These are phyloP conservation scores for Drosophila sproati DNA, from an alignment of 1,140 invertebrate genomes.

Conservation along the genomic window DNA sequence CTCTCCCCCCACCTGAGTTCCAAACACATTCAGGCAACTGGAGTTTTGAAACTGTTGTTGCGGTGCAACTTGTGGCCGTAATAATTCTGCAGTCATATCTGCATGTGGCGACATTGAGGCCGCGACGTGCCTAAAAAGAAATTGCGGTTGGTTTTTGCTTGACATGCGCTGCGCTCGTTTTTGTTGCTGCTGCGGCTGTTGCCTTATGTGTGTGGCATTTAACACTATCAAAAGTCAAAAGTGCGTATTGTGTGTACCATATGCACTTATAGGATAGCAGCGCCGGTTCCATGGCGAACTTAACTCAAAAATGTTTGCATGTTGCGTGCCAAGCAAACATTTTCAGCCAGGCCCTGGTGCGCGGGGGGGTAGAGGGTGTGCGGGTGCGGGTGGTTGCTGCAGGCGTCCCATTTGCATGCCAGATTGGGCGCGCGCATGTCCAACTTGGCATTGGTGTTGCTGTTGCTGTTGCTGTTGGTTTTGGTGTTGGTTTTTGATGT, in stretches of 20 bases:
- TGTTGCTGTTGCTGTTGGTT: slow-evolving; percentile 36
- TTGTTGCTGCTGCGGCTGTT: slow-evolving; percentile 16
- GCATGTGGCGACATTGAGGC: slow-evolving; percentile 55
- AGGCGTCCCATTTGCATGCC: slow-evolving; percentile 71
- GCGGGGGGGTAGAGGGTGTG: neutral
- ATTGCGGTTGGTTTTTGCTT: slow-evolving; percentile 62
- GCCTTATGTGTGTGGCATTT: slow-evolving; percentile 70
- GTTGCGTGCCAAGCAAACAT: slow-evolving; percentile 80
- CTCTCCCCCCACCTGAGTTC: too few relatives aligned
- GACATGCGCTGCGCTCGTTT: slow-evolving; percentile 59
- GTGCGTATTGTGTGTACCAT: slow-evolving; percentile 66
- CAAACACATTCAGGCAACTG: neutral
- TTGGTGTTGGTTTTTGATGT: slow-evolving; percentile 5
- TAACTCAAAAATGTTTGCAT: slow-evolving; percentile 82
- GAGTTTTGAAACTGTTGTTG: slow-evolving; percentile 10
- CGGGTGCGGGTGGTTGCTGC: slow-evolving; percentile 3
- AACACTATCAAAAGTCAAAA: slow-evolving; percentile 80
- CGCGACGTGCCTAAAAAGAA: slow-evolving; percentile 80
- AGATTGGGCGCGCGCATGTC: slow-evolving; percentile 80
- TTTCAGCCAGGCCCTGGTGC: slow-evolving; percentile 51
- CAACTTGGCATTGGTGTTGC: slow-evolving; percentile 63
- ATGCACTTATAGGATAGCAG: slow-evolving; percentile 52
- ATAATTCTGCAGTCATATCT: slow-evolving; percentile 74
- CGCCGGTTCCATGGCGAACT: slow-evolving; percentile 46
- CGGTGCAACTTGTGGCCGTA: slow-evolving; percentile 38